These are phyloP conservation scores for Drosophila paulistorum DNA, from an alignment of 1,140 invertebrate species.

Conservation along the genomic window DNA sequence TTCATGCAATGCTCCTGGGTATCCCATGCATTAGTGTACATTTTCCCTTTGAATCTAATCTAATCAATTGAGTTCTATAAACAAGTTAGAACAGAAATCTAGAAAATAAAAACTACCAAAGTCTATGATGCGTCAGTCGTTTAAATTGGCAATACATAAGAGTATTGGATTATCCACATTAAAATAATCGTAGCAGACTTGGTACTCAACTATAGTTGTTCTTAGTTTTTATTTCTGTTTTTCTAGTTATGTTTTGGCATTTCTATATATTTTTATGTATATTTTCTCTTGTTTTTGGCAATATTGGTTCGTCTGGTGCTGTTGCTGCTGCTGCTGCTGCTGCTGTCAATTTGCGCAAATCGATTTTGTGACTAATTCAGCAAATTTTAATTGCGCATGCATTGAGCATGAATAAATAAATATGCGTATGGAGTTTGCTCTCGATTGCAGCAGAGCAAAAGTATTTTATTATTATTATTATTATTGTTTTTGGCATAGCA, in stretches of 20 bases:
- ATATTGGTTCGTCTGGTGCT: slow-evolving; percentile 25
- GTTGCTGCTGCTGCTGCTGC: slow-evolving; percentile 29
- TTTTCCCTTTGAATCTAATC: too few species aligned
- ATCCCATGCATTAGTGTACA: too few species aligned
- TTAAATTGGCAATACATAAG: too few species aligned
- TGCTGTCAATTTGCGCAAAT: slow-evolving; percentile 65
- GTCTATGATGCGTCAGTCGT: too few species aligned
- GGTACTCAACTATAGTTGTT: too few species aligned
- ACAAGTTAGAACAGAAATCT: too few species aligned
- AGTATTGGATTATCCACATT: too few species aligned
- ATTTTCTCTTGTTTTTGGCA: slow-evolving; percentile 22
- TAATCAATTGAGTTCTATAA: too few species aligned
- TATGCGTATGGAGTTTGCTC: slow-evolving; percentile 49
- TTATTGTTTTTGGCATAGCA: slow-evolving; percentile 52
- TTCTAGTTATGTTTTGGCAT: neutral
- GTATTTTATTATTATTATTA: slow-evolving; percentile 41
- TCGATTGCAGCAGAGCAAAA: slow-evolving; percentile 32
- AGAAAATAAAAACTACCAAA: too few species aligned
- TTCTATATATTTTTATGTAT: neutral
- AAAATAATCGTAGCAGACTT: too few species aligned
- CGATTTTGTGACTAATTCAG: slow-evolving; percentile 77
- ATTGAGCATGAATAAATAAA: slow-evolving; percentile 72
- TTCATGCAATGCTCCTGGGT: too few species aligned
- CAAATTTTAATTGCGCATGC: slow-evolving; percentile 74
- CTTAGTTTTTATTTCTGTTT: neutral